Evolutionary conservation across 2,888 invertebrate genomes (phyloP).

Genomic region (Torymus auratus): DNA sequence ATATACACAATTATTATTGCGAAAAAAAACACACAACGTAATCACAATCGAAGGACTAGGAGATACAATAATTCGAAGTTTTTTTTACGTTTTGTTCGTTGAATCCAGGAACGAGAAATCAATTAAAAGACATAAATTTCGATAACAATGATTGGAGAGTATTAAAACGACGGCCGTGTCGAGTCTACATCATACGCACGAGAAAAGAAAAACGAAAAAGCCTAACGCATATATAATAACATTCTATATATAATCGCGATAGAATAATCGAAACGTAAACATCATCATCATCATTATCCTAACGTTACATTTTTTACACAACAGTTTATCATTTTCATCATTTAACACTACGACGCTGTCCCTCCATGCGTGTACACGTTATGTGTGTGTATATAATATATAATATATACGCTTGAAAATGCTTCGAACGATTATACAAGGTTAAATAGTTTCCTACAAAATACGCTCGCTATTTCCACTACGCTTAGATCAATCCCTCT

Average conservation of each 20-base stretch:
- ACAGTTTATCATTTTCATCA: no score
- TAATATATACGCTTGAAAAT: slow-evolving; percentile 23
- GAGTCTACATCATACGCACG: no score
- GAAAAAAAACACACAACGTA: neutral
- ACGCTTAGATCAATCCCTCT: neutral
- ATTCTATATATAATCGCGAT: no score
- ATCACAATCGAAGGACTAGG: slow-evolving; percentile 1
- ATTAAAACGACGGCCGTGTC: neutral
- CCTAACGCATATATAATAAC: no score
- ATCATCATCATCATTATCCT: no score
- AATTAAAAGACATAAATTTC: neutral
- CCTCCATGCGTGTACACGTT: no score
- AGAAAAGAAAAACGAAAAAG: no score
- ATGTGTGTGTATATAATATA: no score
- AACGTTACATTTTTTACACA: no score
- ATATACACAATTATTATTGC: slow-evolving; percentile 11
- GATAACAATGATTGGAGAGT: neutral
- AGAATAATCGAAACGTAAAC: no score
- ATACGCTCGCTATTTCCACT: slow-evolving; percentile 29
- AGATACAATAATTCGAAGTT: neutral
- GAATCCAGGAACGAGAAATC: neutral
- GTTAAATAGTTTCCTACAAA: slow-evolving; percentile 23
- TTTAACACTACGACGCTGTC: no score
- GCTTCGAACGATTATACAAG: slow-evolving; percentile 21
- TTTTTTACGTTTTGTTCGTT: neutral